Conservation (phyloP, 2,888 invertebrate genomes). For the Agrilus cyanescens region DNA sequence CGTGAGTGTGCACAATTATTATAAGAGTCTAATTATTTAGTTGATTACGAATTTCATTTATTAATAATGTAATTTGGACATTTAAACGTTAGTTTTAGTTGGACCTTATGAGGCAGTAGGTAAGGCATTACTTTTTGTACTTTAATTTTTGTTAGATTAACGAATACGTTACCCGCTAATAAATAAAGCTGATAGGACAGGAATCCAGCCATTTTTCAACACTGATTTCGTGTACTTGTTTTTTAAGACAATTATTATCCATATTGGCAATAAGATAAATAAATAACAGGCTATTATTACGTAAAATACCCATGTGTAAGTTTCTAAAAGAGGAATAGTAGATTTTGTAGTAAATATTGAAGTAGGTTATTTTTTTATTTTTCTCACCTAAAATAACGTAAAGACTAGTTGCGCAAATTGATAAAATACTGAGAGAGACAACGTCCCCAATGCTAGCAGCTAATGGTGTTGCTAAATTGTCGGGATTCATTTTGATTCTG, state of each 20-base stretch:
- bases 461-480: slow-evolving; percentile 92
- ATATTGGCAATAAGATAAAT: slow-evolving; percentile 53
- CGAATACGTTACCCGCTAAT: slow-evolving; percentile 74
- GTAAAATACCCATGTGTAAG: slow-evolving; percentile 66
- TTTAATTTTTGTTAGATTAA: background rate
- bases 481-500: slow-evolving; percentile 81
- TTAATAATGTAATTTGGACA: too few species aligned
- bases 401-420: slow-evolving; percentile 69
- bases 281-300: slow-evolving; percentile 45
- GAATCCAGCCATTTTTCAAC: slow-evolving; percentile 85
- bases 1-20: too few species aligned
- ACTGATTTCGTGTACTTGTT: slow-evolving; percentile 82
- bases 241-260: slow-evolving; percentile 71
- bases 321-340: slow-evolving; percentile 37
- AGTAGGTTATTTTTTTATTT: background rate
- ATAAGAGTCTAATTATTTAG: too few species aligned
- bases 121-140: too few species aligned
- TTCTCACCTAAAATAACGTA: slow-evolving; percentile 53
- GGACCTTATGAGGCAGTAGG: too few species aligned
- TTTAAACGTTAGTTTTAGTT: too few species aligned
- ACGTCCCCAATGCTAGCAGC: slow-evolving; percentile 95
- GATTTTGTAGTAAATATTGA: slow-evolving; percentile 2
- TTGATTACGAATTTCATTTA: too few species aligned
- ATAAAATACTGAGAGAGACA: slow-evolving; percentile 76
- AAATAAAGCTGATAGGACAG: slow-evolving; percentile 85